Percentiles rank a stretch among this genome's conserved stretches.
phyloP scores from a whole-genome alignment of 2,888 invertebrate genomes.

The Polietes domitor region DNA sequence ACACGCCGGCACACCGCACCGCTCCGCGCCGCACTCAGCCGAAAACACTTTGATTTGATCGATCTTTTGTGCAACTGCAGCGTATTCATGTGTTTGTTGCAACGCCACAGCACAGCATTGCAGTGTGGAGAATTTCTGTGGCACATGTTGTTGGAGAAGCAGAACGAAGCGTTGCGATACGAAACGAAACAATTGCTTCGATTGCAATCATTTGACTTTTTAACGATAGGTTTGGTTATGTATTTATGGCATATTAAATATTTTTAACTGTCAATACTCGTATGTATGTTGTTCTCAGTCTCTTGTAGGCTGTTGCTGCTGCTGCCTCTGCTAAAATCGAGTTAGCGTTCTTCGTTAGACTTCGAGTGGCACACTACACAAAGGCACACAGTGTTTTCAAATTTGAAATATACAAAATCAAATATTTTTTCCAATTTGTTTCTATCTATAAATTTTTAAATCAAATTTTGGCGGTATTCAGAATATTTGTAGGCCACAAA shows the following conservation, averaged over 20 bases:
- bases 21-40: constrained; percentile 1
- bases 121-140: neutral
- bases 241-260: constrained; percentile 66
- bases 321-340: no score
- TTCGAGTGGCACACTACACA: no score
- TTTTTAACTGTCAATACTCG: constrained; percentile 67
- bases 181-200: constrained; percentile 59
- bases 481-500: no score
- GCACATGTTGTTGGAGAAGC: neutral
- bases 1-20: neutral
- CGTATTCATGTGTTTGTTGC: neutral
- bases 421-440: no score
- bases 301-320: neutral
- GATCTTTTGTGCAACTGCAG: constrained; percentile 57
- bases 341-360: constrained; percentile 1
- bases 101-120: neutral
- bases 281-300: constrained; percentile 41
- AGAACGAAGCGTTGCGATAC: neutral
- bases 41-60: constrained; percentile 52
- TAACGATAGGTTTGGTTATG: constrained; percentile 66
- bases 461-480: no score
- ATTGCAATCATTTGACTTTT: constrained; percentile 65
- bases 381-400: no score
- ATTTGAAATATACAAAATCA: no score
- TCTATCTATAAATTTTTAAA: no score